These are phyloP conservation scores for Epinephelus coioides DNA, from an alignment of 2,797 vertebrate species.

Conservation along the genomic window DNA sequence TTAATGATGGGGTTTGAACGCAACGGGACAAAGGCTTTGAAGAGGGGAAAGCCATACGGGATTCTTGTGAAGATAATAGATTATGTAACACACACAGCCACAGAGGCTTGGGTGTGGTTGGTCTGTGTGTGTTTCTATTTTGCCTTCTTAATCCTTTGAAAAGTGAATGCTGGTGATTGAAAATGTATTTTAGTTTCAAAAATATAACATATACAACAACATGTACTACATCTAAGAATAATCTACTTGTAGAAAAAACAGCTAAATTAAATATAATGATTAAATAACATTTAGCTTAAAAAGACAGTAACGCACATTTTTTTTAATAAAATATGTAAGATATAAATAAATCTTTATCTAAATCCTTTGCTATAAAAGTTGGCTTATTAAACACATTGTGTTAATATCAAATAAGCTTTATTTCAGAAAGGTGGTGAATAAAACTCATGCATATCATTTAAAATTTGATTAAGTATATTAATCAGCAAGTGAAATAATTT, in stretches of 20 bases:
- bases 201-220: not conserved
- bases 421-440: no score
- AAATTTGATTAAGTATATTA: no score
- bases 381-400: not conserved
- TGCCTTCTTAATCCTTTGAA: not conserved
- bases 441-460: no score
- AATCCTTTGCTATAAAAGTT: not conserved
- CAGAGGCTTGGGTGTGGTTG: slow-evolving; percentile 16
- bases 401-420: not conserved
- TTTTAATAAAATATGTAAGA: no score
- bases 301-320: not conserved
- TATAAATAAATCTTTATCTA: no score
- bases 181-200: not conserved
- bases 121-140: slow-evolving; percentile 7
- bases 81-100: slow-evolving; percentile 9
- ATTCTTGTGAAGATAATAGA: slow-evolving; percentile 10
- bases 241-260: no score
- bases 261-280: not conserved
- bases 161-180: not conserved
- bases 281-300: not conserved
- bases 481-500: no score
- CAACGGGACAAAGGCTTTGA: slow-evolving; percentile 45
- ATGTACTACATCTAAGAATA: not conserved
- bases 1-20: slow-evolving; percentile 58
- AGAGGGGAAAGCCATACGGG: slow-evolving; percentile 15